phyloP scores from a whole-genome alignment of 2,113 vertebrate species.

The Bucco capensis region DNA sequence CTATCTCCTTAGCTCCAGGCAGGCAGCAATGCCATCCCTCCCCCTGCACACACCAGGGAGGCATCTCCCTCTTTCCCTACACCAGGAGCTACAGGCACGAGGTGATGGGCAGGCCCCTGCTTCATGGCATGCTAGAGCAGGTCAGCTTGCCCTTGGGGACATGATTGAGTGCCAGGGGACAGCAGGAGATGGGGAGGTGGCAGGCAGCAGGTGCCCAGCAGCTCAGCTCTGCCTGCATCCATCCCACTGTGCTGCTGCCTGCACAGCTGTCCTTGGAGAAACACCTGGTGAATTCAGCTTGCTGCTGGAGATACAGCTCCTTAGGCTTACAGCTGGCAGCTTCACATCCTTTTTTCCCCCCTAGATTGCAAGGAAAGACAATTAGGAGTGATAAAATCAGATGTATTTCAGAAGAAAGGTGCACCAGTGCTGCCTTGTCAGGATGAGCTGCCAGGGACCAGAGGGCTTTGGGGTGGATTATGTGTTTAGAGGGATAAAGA shows the following conservation, averaged over 20 bases:
- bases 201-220: too few species aligned
- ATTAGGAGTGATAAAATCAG: too few species aligned
- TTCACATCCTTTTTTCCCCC: too few species aligned
- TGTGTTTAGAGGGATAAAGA: constrained; percentile 34
- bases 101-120: fast-evolving
- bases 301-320: too few species aligned
- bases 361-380: too few species aligned
- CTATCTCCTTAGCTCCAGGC: background rate
- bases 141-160: fast-evolving
- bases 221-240: too few species aligned
- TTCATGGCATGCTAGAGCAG: fast-evolving
- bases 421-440: background rate
- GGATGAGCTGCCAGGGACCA: background rate
- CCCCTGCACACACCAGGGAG: background rate
- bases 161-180: fast-evolving
- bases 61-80: background rate
- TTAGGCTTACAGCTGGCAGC: too few species aligned
- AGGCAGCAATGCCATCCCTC: background rate
- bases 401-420: too few species aligned
- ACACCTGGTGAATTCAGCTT: too few species aligned
- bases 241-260: too few species aligned
- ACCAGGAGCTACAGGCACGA: fast-evolving
- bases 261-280: too few species aligned
- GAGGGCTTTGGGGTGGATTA: background rate
- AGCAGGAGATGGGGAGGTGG: too few species aligned